Percentiles rank a stretch among this genome's conserved stretches.
Conservation (phyloP, 2,888 invertebrate genomes). For the Cheilosia impressa region DNA sequence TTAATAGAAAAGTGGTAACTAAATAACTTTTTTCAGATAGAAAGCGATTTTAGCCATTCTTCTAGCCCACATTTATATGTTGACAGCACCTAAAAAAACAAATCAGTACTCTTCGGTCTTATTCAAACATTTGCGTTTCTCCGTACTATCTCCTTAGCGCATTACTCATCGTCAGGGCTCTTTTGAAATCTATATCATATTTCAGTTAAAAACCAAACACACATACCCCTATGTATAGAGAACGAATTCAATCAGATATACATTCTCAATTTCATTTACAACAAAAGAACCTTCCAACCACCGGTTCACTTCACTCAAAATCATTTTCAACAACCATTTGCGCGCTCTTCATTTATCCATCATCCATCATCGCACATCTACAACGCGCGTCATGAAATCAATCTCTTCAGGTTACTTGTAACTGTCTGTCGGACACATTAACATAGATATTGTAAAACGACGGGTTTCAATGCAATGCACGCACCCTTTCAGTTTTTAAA, state of each 20-base stretch:
- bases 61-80: too few species aligned
- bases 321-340: conserved; percentile 38
- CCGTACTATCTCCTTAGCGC: background rate
- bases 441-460: conserved; percentile 60
- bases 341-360: conserved; percentile 33
- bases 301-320: conserved; percentile 36
- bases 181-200: conserved; percentile 5
- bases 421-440: conserved; percentile 63
- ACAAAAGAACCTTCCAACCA: conserved; percentile 21
- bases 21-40: too few species aligned
- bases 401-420: conserved; percentile 61
- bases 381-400: conserved; percentile 55
- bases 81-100: too few species aligned
- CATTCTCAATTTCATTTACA: conserved; percentile 30
- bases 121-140: too few species aligned
- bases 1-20: too few species aligned
- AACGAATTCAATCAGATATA: conserved; percentile 15
- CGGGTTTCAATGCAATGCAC: conserved; percentile 43
- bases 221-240: background rate
- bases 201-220: conserved; percentile 3
- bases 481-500: conserved; percentile 50
- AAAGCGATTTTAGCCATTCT: too few species aligned
- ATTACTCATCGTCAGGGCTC: background rate
- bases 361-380: conserved; percentile 51
- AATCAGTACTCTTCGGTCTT: too few species aligned